A percentile compares a stretch with the other conserved stretches of the same genome.
Conservation (phyloP, 1,140 invertebrate species). For the Neotoxoptera formosana region DNA sequence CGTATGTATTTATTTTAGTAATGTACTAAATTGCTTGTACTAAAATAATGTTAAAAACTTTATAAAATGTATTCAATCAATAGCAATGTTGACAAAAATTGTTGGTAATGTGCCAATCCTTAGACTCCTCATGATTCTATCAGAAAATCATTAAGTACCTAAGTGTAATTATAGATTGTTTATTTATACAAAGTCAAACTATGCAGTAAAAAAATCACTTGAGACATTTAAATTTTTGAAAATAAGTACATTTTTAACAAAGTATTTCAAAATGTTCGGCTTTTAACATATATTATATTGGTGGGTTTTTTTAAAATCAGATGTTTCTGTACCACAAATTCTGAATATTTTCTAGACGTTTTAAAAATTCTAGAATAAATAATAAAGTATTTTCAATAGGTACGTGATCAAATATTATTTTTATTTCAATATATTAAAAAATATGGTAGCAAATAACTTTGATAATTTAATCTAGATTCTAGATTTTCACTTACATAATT, state of each 20-base stretch:
- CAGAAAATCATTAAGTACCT: constrained; percentile 27
- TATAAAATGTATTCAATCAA: not conserved
- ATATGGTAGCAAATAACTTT: not conserved
- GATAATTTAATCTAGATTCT: not conserved
- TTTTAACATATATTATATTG: not conserved
- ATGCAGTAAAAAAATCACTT: not conserved
- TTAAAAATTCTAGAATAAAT: not conserved
- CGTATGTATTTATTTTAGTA: not conserved
- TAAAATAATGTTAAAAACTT: not conserved
- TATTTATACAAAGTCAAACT: constrained; percentile 27
- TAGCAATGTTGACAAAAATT: constrained; percentile 17
- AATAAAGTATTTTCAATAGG: not conserved
- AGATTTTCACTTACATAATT: not conserved
- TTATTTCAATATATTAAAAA: not conserved
- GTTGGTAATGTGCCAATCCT: constrained; percentile 30
- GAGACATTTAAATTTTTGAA: constrained; percentile 19
- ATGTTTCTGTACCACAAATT: too few relatives aligned
- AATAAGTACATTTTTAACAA: not conserved
- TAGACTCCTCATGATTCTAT: not conserved
- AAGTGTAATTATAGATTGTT: constrained; percentile 44
- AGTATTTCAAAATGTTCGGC: not conserved
- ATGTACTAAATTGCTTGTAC: not conserved
- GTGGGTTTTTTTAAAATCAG: too few relatives aligned
- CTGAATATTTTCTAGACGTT: too few relatives aligned
- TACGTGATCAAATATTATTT: not conserved